These are phyloP conservation scores for Sinocyclocheilus rhinocerous DNA, from an alignment of 2,113 vertebrate species.

Conservation along the genomic window DNA sequence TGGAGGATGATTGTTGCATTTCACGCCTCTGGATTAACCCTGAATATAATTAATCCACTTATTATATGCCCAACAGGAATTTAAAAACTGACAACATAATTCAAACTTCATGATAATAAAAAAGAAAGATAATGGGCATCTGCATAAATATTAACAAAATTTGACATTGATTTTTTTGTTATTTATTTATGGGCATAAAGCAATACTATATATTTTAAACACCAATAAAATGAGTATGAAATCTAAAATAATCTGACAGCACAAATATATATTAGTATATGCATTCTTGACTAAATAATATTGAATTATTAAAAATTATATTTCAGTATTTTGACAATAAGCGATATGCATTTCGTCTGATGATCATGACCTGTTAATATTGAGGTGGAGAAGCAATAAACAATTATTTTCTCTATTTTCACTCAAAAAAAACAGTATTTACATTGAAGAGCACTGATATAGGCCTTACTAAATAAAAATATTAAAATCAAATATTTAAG, in stretches of 20 bases:
- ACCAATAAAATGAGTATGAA: not conserved
- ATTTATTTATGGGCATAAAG: not conserved
- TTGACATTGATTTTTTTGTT: not conserved
- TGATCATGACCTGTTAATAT: too few relatives aligned
- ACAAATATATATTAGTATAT: not conserved
- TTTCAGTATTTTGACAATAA: too few relatives aligned
- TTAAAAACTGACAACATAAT: not conserved
- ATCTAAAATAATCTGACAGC: not conserved
- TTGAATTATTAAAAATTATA: too few relatives aligned
- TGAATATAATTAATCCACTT: conserved; percentile 2
- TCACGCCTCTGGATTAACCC: conserved; percentile 24
- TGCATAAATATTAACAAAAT: not conserved
- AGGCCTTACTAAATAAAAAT: not conserved
- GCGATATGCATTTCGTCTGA: too few relatives aligned
- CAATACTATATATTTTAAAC: not conserved
- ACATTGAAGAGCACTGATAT: not conserved
- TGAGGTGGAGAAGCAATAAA: too few relatives aligned
- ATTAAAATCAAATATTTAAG: too few relatives aligned
- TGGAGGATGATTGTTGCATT: conserved; percentile 28
- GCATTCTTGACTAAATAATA: too few relatives aligned
- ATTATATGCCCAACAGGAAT: not conserved
- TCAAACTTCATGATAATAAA: not conserved
- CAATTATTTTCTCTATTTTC: not conserved
- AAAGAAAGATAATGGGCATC: not conserved
- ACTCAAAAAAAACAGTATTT: not conserved